Base-by-base conservation (phyloP, 2,113 vertebrate species). In the Campylomormyrus numenius region DNA sequence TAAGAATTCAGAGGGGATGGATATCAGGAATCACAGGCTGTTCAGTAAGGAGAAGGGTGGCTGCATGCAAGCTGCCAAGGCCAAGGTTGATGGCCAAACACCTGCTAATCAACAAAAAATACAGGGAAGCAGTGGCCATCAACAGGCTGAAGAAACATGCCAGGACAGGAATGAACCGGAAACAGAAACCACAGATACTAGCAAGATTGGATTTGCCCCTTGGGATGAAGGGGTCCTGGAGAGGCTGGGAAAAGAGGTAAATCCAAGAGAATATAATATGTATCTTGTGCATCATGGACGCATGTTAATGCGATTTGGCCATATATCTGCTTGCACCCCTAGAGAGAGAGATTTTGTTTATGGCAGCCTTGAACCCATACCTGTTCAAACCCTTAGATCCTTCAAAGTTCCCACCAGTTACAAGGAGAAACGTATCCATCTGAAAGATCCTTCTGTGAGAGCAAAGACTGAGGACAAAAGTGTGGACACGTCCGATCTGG, bases 351-450 rank as follows among this genome's bases (percentile, higher is more conserved):
- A 99, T 89, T 97, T 97, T 92, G 97, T 97, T 24, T 97, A 97
- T 7, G 97, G 96, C 39, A 96, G 95, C 8, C 92, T 97, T 17
- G 97, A 97, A 91, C 95, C 95, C 90, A 96, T 96, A 42, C 46
- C 90, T 19, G 86, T 87, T 7, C 96, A 97, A 92, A 97, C 96
- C 0, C 94, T 99, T 15, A 96, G 94, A 46, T 96, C 98, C 0
- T 99, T 98, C 93, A 98, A 96, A 88, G 95, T 98, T 74, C 98
- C 98, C 0, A 94, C 95, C 49, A 99, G 98, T 94, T 99, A 98
- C 92, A 96, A 96, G 91, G 95, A 96, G 56, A 98, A 97, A 94
- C 96, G 98, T 89, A 93, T 93, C 85, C 95, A 95, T 27, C 46
- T 97, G 21, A 97, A 96, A 87, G 97, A 98, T 58, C 94, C 95